Percentiles rank a stretch among this genome's conserved stretches.
Evolutionary conservation across 2,797 vertebrate species (phyloP).

Genomic region (Micrastur ruficollis): DNA sequence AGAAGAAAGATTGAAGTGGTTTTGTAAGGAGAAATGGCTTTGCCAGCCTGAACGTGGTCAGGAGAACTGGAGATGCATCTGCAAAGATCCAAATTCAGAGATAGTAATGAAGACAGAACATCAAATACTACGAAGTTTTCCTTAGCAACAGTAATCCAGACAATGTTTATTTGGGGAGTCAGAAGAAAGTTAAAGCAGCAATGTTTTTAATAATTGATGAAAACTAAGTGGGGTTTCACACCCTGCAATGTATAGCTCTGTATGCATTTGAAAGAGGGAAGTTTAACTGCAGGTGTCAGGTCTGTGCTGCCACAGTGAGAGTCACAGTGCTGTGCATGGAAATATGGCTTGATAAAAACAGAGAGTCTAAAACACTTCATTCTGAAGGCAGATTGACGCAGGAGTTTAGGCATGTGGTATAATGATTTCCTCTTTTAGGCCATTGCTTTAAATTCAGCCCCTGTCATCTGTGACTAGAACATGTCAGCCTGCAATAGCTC

Average conservation of each 20-base stretch:
- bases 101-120: background rate
- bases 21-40: background rate
- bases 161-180: background rate
- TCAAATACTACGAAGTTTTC: background rate
- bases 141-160: background rate
- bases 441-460: conserved; percentile 16
- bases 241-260: background rate
- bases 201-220: background rate
- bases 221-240: background rate
- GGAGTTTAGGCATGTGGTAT: background rate
- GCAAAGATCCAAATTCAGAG: background rate
- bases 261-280: background rate
- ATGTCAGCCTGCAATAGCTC: background rate
- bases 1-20: background rate
- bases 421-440: conserved; percentile 7
- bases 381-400: background rate
- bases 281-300: background rate
- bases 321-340: background rate
- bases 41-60: background rate
- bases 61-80: background rate
- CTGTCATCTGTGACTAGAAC: background rate
- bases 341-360: background rate
- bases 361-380: background rate
- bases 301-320: background rate
- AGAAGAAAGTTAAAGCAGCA: background rate